Conservation (phyloP, 2,797 vertebrate genomes). For the Gallinago stenura region DNA sequence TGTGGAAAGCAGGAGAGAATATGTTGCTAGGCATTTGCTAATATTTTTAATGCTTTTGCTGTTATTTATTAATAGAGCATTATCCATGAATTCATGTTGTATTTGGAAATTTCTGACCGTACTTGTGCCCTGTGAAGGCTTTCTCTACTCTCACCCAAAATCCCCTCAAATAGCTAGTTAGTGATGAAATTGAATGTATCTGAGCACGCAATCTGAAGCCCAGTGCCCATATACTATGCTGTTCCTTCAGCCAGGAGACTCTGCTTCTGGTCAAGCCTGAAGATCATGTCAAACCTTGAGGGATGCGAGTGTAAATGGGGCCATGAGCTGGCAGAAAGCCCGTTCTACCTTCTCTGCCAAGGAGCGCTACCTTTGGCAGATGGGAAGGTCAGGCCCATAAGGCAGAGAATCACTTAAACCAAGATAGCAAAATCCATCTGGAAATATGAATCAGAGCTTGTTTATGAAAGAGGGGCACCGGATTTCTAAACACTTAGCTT, state of each 20-base stretch:
- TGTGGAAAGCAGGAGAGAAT: neutral
- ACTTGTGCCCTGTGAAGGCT: neutral
- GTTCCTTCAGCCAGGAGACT: neutral
- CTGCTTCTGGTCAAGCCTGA: neutral
- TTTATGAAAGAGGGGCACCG: neutral
- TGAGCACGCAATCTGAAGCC: fast-evolving
- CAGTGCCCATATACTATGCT: fast-evolving
- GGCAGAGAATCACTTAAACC: neutral
- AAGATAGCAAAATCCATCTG: neutral
- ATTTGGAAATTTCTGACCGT: neutral
- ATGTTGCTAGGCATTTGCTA: neutral
- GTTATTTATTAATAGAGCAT: neutral
- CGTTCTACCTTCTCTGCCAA: neutral
- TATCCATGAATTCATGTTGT: neutral
- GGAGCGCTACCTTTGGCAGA: neutral
- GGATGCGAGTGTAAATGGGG: fast-evolving
- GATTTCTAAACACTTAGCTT: neutral
- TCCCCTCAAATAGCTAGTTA: neutral
- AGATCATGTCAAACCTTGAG: neutral
- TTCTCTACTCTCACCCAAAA: neutral
- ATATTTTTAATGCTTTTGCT: neutral
- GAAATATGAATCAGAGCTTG: neutral
- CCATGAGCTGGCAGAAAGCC: neutral
- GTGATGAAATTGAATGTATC: neutral
- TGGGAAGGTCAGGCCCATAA: neutral